Evolutionary conservation across 2,797 vertebrate genomes (phyloP), one percentile per base, ranked within the genome.

Genomic region (Coranthus polyacanthus): DNA sequence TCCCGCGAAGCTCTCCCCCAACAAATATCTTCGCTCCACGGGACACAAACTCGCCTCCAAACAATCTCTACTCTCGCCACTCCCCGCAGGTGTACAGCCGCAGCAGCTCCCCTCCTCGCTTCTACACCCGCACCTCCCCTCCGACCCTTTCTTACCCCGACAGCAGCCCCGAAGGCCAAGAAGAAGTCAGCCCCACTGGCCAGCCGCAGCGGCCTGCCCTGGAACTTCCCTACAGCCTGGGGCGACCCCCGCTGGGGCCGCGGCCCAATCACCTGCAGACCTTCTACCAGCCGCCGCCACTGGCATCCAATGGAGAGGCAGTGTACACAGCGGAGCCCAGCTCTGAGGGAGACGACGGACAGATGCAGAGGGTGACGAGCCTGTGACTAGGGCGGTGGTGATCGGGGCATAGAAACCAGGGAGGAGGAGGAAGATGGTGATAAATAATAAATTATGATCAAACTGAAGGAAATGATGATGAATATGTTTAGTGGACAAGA

Each of bases 281-380:
- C 88, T 97, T 97, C 91, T 97, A 97, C 88, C 96, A 95, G 87
- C 92, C 93, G 1, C 93, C 96, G 15, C 91, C 94, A 29, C 91
- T 94, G 76, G 82, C 95, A 56, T 87, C 95, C 69, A 95, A 94
- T 43, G 95, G 95, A 5, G 95, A 97, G 62, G 91, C 93, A 59
- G 94, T 88, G 61, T 92, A 95, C 91, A 92, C 93, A 44, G 83
- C 94, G 24, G 96, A 97, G 82, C 93, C 95, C 67, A 65, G 92
- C 20, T 94, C 94, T 42, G 94, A 93, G 1, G 96, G 96, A 65
- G 95, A 94, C 0, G 96, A 97, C 1, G 96, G 96, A 93, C 96
- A 98, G 92, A 98, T 98, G 96, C 96, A 98, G 87, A 93, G 97
- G 82, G 96, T 98, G 92, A 98, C 96, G 72, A 98, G 96, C 80